Evolutionary conservation across 2,888 invertebrate species (phyloP).

Genomic region (Sarcophaga caerulescens): DNA sequence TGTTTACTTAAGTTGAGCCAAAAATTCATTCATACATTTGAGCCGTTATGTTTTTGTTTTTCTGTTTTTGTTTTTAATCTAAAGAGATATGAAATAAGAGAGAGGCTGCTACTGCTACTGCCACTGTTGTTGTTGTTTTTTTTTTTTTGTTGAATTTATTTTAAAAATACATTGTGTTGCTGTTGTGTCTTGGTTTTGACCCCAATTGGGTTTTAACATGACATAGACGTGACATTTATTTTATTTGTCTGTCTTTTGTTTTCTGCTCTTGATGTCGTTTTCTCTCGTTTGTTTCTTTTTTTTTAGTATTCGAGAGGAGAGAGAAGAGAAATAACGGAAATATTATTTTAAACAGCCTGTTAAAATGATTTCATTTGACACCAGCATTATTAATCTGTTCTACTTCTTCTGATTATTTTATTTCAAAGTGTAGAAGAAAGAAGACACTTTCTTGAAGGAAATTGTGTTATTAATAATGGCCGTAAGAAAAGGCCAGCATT

Average conservation of each 20-base stretch:
- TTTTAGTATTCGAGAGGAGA: not conserved
- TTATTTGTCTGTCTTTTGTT: not conserved
- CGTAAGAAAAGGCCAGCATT: too few relatives aligned
- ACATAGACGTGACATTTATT: conserved; percentile 5
- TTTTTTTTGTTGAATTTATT: not conserved
- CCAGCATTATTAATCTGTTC: too few relatives aligned
- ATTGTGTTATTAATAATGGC: too few relatives aligned
- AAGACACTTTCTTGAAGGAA: too few relatives aligned
- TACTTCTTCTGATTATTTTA: too few relatives aligned
- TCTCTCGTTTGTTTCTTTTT: not conserved
- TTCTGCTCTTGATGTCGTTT: not conserved
- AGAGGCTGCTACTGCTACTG: not conserved
- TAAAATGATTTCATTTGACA: conserved; percentile 12
- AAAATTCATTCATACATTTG: conserved; percentile 27
- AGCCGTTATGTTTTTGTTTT: not conserved
- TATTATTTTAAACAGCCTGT: not conserved
- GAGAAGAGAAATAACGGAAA: not conserved
- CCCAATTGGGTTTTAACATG: conserved; percentile 27
- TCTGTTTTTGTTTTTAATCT: not conserved
- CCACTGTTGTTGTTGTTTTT: too few relatives aligned
- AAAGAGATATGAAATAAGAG: not conserved
- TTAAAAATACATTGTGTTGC: conserved; percentile 5
- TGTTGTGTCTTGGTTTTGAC: not conserved
- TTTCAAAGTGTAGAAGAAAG: too few relatives aligned
- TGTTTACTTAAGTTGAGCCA: not conserved